Evolutionary conservation across 2,888 invertebrate genomes (phyloP).

Genomic region (Cyclophora punctaria): DNA sequence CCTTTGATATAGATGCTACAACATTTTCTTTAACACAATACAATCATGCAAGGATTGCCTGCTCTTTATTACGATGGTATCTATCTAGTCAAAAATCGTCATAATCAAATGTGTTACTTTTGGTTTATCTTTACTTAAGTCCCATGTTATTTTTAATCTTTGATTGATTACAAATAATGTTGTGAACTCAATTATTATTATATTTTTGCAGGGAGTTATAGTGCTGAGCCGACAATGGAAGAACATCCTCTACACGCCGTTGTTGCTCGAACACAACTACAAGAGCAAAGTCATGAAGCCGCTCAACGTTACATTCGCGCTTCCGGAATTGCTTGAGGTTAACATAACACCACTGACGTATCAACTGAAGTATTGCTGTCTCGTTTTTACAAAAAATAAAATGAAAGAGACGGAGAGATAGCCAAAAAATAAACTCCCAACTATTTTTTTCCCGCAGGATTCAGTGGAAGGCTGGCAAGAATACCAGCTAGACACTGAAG

Average conservation of each 20-base stretch:
- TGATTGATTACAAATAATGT: too few species aligned
- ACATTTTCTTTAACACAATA: too few species aligned
- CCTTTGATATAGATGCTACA: too few species aligned
- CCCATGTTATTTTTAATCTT: too few species aligned
- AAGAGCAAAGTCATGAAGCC: slow-evolving; percentile 88
- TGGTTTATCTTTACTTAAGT: too few species aligned
- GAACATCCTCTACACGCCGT: slow-evolving; percentile 94
- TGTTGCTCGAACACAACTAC: slow-evolving; percentile 91
- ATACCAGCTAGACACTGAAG: slow-evolving; percentile 57
- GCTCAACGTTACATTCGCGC: slow-evolving; percentile 90
- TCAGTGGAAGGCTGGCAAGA: slow-evolving; percentile 68
- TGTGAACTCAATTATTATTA: too few species aligned
- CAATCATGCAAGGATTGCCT: too few species aligned
- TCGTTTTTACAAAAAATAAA: too few species aligned
- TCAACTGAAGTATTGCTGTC: too few species aligned
- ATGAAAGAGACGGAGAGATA: neutral
- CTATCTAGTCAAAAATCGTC: too few species aligned
- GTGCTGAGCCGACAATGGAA: slow-evolving; percentile 98
- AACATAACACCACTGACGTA: slow-evolving; percentile 9
- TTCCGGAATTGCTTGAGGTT: slow-evolving; percentile 89
- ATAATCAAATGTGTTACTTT: too few species aligned
- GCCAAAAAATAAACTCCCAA: neutral
- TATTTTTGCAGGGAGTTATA: slow-evolving; percentile 84
- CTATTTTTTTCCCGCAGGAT: slow-evolving; percentile 34
- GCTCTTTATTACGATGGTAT: too few species aligned